phyloP scores from a whole-genome alignment of 2,113 vertebrate species.

The Pedetes capensis region DNA sequence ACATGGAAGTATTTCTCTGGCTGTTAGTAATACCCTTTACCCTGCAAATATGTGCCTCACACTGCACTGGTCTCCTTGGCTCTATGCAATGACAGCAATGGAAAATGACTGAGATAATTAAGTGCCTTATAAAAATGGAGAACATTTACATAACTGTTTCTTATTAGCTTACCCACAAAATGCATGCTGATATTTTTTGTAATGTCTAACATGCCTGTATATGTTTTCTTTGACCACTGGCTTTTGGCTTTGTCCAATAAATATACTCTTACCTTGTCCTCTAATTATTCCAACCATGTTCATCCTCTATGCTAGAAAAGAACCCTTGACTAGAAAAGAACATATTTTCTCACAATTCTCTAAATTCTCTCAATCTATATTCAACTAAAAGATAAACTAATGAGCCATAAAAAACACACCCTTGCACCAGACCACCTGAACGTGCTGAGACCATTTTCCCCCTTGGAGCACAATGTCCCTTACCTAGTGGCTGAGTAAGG shows the following conservation, averaged over 20 bases:
- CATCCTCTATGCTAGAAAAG: background rate
- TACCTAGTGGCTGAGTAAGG: conserved; percentile 28
- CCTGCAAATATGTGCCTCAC: background rate
- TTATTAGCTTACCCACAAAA: background rate
- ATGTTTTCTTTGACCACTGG: background rate
- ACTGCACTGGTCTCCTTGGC: background rate
- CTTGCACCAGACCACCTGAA: background rate
- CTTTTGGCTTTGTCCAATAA: background rate
- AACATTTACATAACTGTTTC: background rate
- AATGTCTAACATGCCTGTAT: background rate
- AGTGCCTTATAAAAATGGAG: background rate
- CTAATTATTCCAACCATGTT: background rate
- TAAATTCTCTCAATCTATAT: background rate
- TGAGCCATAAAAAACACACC: background rate
- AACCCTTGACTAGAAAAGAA: background rate
- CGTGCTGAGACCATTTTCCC: background rate
- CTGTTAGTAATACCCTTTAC: background rate
- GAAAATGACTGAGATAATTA: background rate
- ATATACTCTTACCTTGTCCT: background rate
- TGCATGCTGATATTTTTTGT: background rate
- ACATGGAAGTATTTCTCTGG: background rate
- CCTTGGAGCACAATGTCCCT: background rate
- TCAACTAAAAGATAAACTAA: conserved; percentile 48
- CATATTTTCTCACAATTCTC: background rate
- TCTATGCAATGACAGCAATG: background rate